Percentiles rank a stretch among this genome's conserved stretches.
Conservation (phyloP, 2,113 vertebrate genomes). For the Melanocharis versteri region DNA sequence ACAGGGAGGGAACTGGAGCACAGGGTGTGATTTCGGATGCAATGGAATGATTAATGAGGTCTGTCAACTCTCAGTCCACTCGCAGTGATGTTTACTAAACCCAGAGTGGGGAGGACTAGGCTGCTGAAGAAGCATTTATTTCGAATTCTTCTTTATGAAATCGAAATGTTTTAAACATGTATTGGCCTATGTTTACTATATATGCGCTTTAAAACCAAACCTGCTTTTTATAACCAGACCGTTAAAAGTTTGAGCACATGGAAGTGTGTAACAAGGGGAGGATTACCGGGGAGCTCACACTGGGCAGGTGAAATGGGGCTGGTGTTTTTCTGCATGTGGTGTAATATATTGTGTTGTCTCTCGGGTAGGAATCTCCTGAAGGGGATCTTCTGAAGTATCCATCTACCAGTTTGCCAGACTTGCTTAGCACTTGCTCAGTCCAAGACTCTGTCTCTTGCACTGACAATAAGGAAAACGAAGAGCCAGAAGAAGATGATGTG, state of each 20-base stretch:
- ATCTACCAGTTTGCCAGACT: conserved; percentile 89
- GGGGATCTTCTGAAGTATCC: conserved; percentile 83
- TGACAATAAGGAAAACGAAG: conserved; percentile 81
- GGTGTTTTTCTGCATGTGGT: neutral
- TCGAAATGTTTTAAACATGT: neutral
- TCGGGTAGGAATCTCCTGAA: neutral
- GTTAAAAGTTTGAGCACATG: neutral
- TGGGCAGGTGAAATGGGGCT: neutral
- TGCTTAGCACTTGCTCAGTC: conserved; percentile 83
- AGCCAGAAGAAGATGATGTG: conserved; percentile 73
- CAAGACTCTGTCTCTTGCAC: conserved; percentile 73
- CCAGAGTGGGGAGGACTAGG: neutral
- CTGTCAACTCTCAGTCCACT: neutral
- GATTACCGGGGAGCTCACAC: neutral
- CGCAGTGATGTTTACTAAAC: neutral
- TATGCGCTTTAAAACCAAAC: neutral
- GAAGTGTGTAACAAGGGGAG: neutral
- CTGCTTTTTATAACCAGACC: neutral
- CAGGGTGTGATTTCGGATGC: neutral
- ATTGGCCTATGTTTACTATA: neutral
- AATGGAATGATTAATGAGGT: neutral
- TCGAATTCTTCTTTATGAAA: neutral
- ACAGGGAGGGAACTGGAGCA: neutral
- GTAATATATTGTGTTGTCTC: neutral
- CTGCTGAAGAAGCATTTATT: neutral